Conservation (phyloP, 2,113 vertebrate genomes). For the Cebidichthys violaceus region DNA sequence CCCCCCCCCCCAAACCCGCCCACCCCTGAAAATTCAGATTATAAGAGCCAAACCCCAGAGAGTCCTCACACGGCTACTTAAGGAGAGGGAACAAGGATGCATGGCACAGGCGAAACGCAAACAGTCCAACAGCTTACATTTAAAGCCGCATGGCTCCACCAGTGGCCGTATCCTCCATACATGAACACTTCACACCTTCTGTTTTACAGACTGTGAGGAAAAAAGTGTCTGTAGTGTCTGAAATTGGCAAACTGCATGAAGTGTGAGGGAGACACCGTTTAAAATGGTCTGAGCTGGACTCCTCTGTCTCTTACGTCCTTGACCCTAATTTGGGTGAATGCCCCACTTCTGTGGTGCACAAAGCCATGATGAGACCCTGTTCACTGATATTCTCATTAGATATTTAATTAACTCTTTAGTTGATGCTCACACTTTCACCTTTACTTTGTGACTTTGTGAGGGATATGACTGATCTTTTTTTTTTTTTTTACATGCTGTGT, state of each 20-base stretch:
- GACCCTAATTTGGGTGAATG: slow-evolving; percentile 40
- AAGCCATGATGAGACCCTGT: neutral
- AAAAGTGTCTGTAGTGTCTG: neutral
- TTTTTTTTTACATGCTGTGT: neutral
- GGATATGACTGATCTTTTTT: neutral
- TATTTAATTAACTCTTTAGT: neutral
- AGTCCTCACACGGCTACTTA: neutral
- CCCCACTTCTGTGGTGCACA: slow-evolving; percentile 21
- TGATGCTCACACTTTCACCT: neutral
- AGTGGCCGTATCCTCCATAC: slow-evolving; percentile 5
- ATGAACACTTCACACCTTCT: slow-evolving; percentile 60
- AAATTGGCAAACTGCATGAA: neutral
- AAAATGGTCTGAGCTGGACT: neutral
- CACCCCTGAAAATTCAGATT: rapidly evolving
- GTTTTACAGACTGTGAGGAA: slow-evolving; percentile 37
- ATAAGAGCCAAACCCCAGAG: neutral
- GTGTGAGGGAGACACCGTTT: neutral
- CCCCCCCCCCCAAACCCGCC: no score
- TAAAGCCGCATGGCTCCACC: slow-evolving; percentile 46
- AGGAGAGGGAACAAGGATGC: neutral
- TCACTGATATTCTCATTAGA: neutral
- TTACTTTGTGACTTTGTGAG: neutral
- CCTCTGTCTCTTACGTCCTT: neutral
- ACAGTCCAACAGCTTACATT: slow-evolving; percentile 55
- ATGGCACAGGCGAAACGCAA: slow-evolving; percentile 8